These are phyloP conservation scores for Buphagus erythrorhynchus DNA, from an alignment of 2,797 vertebrate species.

Conservation along the genomic window DNA sequence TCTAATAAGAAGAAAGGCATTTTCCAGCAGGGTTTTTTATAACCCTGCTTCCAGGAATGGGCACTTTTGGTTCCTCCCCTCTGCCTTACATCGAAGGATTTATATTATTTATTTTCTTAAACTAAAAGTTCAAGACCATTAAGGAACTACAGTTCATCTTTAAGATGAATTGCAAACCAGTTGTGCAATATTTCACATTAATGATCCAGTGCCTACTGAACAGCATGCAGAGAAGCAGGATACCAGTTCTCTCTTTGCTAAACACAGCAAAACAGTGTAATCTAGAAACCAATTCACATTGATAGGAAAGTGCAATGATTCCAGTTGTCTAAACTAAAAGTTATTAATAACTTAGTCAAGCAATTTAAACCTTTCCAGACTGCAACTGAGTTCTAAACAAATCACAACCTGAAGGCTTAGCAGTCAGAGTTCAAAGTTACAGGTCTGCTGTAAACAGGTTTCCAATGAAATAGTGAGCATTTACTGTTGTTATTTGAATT, in stretches of 20 bases:
- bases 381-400: not conserved
- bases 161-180: slow-evolving; percentile 52
- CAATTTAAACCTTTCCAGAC: not conserved
- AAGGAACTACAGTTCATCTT: slow-evolving; percentile 59
- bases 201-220: not conserved
- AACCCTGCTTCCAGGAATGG: slow-evolving; percentile 27
- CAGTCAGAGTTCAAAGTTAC: not conserved
- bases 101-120: slow-evolving; percentile 67
- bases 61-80: slow-evolving; percentile 8
- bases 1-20: slow-evolving; percentile 1
- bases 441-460: not conserved
- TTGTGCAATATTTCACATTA: slow-evolving; percentile 51
- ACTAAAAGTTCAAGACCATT: slow-evolving; percentile 66
- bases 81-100: slow-evolving; percentile 5
- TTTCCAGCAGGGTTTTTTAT: slow-evolving; percentile 37
- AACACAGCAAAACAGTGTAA: slow-evolving; percentile 3
- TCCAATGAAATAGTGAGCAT: not conserved
- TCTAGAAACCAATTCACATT: not conserved
- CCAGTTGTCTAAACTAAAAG: not conserved
- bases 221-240: not conserved
- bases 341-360: not conserved
- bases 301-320: not conserved
- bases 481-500: not conserved
- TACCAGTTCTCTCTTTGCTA: not conserved
- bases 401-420: not conserved